Percentiles rank a stretch among this genome's conserved stretches.
Evolutionary conservation across 2,797 vertebrate genomes (phyloP).

Genomic region (Emydoidea blandingii): DNA sequence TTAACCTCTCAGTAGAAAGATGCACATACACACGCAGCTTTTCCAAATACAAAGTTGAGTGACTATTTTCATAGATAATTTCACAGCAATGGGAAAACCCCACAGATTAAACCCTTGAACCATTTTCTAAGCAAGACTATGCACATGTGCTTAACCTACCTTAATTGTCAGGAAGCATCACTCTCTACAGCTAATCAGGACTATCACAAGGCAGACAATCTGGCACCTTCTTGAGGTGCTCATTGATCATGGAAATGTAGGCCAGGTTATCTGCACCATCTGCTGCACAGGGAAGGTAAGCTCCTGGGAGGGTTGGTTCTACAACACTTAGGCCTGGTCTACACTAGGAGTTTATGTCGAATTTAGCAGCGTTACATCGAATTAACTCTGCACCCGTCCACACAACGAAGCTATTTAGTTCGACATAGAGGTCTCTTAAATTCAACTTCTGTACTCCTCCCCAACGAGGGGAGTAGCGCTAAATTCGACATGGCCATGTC

Average conservation of each 20-base stretch:
- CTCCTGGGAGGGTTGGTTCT: not conserved
- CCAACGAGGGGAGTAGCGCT: too few relatives aligned
- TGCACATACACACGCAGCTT: not conserved
- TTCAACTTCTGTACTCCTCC: too few relatives aligned
- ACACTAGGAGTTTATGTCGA: too few relatives aligned
- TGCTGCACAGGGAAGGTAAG: slow-evolving; percentile 19
- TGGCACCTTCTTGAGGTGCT: slow-evolving; percentile 39
- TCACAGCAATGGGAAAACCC: slow-evolving; percentile 53
- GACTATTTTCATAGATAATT: slow-evolving; percentile 55
- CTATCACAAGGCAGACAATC: slow-evolving; percentile 21
- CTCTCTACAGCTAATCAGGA: slow-evolving; percentile 25
- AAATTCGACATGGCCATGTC: too few relatives aligned
- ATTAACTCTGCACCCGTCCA: too few relatives aligned
- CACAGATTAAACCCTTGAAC: slow-evolving; percentile 17
- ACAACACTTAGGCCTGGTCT: too few relatives aligned
- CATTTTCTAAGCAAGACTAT: slow-evolving; percentile 47
- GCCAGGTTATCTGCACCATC: slow-evolving; percentile 40
- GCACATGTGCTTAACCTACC: slow-evolving; percentile 46
- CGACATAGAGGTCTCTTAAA: too few relatives aligned
- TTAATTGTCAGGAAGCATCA: slow-evolving; percentile 42
- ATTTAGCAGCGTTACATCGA: too few relatives aligned
- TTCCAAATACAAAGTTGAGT: slow-evolving; percentile 6
- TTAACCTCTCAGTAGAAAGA: not conserved
- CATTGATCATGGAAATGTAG: not conserved
- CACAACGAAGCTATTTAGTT: too few relatives aligned